Evolutionary conservation across 30 jellyfish, hydroid and myxozoan species (phyloP), one percentile per base, ranked within the genome.

Genomic region (Pelagia noctiluca): DNA sequence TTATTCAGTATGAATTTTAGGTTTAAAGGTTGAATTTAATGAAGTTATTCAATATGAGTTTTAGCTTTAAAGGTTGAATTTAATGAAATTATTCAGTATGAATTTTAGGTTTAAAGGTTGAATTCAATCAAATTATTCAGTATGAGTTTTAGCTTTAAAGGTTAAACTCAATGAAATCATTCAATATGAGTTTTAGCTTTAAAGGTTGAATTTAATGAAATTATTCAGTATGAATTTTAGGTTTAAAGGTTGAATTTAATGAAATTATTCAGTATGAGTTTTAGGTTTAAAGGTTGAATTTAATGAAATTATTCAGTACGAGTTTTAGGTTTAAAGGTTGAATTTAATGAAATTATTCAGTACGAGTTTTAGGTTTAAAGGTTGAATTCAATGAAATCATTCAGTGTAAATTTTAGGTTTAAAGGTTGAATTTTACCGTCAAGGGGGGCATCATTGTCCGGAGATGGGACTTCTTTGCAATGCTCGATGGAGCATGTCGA

Each of bases 381-480:
- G 5, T 53, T 53, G 69, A 19, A 19, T 19, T 4, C 69, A 53
- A 53, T 3, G 18, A 19, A 10, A 24, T 62, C 35, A 13, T 13
- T 13, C 12, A 13, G 19, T 62, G 35, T 13, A 0, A 13, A 13
- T 0, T 0, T 13, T 67, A 8, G 53, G 4, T 23, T 32, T 47
- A 26, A 46, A 26, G 3, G 16, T 24, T 10, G 23, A 60, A 29
- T 49, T 76, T 86, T 87, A 87, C 96, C 96, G 70, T 80, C 91
- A 48, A 87, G 84, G 0, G 91, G 96, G 25, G 26, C 32, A 37
- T 87, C 96, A 21, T 23, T 54, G 38, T 72, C 36, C 0, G 61
- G 42, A 18, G 0, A 18, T n/a, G 2, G 21, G 22, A 63, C 1
- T 26, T 73, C 68, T 3, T 21, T 61, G 47, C 18, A 26, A 16